Evolutionary conservation across 1,140 invertebrate species (phyloP), one percentile per base, ranked within the genome.

Genomic region (Leptoteleia sp.): DNA sequence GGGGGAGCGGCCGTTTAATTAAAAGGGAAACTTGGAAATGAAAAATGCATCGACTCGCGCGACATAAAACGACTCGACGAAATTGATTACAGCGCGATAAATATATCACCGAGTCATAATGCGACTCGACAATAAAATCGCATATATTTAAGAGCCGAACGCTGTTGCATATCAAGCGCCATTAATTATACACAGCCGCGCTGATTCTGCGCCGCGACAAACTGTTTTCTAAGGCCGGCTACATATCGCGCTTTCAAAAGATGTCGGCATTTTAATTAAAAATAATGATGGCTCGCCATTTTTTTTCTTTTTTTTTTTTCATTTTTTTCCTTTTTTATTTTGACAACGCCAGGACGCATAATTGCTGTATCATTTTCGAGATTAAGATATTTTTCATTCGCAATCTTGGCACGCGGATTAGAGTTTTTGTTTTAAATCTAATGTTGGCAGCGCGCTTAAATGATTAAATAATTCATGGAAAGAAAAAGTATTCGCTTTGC

Each of bases 11-110:
- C n/a, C n/a, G n/a, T n/a, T n/a, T n/a, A n/a, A 70, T 57, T 57
- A 50, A 45, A 59, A 35, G 55, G 9, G 12, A 45, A 59, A 59
- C 29, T 59, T 37, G n/a, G 19, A n/a, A 12, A 42, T 50, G 35
- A 64, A 50, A 50, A 64, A 52, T 64, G 35, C 8, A n/a, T 52
- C 25, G 33, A 64, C 31, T 48, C 9, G 7, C 9, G 8, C 9
- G 25, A 42, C 11, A 6, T 7, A 13, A 42, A 57, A 17, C 19
- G 13, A 57, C 27, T 38, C 13, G 12, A 12, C 16, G 33, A 31
- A 59, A 72, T 72, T 73, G 70, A 73, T 73, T 64, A 50, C 25
- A 55, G n/a, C 12, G 42, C 35, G 27, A 50, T 29, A 64, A 48
- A 50, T 73, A 40, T 64, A 42, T 33, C 70, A 42, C 25, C 47